Percentiles rank a stretch among this genome's conserved stretches.
phyloP scores from a whole-genome alignment of 2,797 vertebrate genomes.

The Propithecus perrieri region DNA sequence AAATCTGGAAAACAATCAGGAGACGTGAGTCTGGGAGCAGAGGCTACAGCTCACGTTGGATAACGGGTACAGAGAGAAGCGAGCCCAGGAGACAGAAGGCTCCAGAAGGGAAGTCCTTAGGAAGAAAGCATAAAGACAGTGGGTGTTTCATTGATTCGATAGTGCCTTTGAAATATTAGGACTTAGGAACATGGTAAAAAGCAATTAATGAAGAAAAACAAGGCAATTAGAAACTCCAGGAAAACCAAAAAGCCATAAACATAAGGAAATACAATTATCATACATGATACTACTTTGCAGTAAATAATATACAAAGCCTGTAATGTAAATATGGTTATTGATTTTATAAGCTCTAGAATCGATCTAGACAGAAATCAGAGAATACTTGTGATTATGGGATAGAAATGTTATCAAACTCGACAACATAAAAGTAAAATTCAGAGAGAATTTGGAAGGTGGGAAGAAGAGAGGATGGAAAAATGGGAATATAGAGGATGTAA shows the following conservation, averaged over 20 bases:
- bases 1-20: not conserved
- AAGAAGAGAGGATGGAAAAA: fast-evolving
- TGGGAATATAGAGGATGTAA: not conserved
- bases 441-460: not conserved
- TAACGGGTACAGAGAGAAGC: fast-evolving
- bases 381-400: not conserved
- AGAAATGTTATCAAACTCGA: not conserved
- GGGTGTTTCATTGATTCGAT: not conserved
- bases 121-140: not conserved
- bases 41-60: not conserved
- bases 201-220: not conserved
- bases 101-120: not conserved
- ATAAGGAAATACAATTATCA: not conserved
- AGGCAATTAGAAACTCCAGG: not conserved
- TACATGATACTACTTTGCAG: not conserved
- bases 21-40: not conserved
- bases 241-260: not conserved
- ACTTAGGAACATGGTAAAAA: not conserved
- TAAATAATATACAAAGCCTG: not conserved
- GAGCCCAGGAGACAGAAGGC: not conserved
- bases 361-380: not conserved
- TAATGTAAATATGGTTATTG: not conserved
- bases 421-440: not conserved
- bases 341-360: not conserved
- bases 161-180: not conserved